Conservation (phyloP, 2,888 invertebrate genomes). For the Pheosia tremula region DNA sequence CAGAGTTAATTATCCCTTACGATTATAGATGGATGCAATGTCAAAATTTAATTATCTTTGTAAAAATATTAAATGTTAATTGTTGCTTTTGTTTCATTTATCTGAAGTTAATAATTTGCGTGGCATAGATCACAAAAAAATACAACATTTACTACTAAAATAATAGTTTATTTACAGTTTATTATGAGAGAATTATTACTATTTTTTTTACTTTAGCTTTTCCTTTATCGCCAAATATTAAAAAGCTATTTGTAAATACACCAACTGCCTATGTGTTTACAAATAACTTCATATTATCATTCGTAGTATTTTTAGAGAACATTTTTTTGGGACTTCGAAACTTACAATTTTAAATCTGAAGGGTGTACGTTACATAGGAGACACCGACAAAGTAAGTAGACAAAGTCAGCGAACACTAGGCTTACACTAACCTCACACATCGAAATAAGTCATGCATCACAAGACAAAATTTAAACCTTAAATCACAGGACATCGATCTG, state of each 20-base stretch:
- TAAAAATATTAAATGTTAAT: too few relatives aligned
- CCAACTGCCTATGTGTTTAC: constrained; percentile 57
- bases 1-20: too few relatives aligned
- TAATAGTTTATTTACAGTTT: constrained; percentile 82
- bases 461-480: constrained; percentile 69
- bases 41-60: too few relatives aligned
- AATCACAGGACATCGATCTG: constrained; percentile 73
- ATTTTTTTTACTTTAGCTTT: constrained; percentile 67
- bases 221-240: constrained; percentile 64
- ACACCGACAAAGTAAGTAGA: constrained; percentile 41
- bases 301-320: constrained; percentile 29
- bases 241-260: constrained; percentile 75
- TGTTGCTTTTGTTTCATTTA: neutral
- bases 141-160: constrained; percentile 69
- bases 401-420: constrained; percentile 46
- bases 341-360: constrained; percentile 44
- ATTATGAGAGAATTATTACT: constrained; percentile 71
- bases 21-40: too few relatives aligned
- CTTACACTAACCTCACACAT: constrained; percentile 63
- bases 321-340: constrained; percentile 26
- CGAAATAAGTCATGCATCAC: constrained; percentile 61
- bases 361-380: constrained; percentile 43
- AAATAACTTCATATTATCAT: constrained; percentile 65
- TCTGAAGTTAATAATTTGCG: neutral
- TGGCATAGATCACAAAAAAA: constrained; percentile 28